Evolutionary conservation across 1,140 invertebrate genomes (phyloP).

Genomic region (Diprion similis): DNA sequence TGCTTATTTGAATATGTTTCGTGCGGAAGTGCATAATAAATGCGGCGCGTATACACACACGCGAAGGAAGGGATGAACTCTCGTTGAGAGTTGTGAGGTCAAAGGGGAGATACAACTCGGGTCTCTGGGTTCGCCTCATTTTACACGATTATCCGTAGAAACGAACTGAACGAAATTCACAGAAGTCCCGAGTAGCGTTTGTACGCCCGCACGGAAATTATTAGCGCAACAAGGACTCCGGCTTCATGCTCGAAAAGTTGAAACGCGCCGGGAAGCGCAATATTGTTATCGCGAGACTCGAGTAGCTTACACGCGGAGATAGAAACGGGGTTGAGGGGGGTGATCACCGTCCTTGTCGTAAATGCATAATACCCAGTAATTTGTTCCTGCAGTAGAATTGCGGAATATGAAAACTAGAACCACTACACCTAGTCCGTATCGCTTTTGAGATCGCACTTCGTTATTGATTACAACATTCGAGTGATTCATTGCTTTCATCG

Average conservation of each 20-base stretch:
- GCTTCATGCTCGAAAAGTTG: too few relatives aligned
- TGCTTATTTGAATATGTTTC: constrained; percentile 52
- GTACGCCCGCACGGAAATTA: too few relatives aligned
- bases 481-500: constrained; percentile 52
- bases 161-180: too few relatives aligned
- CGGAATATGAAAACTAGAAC: background rate
- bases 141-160: too few relatives aligned
- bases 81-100: background rate
- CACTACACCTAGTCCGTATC: background rate
- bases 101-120: background rate
- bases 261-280: too few relatives aligned
- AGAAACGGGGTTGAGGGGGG: too few relatives aligned
- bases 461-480: constrained; percentile 49
- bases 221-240: too few relatives aligned
- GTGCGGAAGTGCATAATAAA: constrained; percentile 27
- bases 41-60: background rate
- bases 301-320: too few relatives aligned
- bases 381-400: background rate
- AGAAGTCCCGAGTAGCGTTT: too few relatives aligned
- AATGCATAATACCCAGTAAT: background rate
- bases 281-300: too few relatives aligned
- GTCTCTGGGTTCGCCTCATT: too few relatives aligned
- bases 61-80: background rate
- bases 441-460: constrained; percentile 6
- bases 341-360: too few relatives aligned